Conservation (phyloP, 2,888 invertebrate genomes). For the Notodonta ziczac region DNA sequence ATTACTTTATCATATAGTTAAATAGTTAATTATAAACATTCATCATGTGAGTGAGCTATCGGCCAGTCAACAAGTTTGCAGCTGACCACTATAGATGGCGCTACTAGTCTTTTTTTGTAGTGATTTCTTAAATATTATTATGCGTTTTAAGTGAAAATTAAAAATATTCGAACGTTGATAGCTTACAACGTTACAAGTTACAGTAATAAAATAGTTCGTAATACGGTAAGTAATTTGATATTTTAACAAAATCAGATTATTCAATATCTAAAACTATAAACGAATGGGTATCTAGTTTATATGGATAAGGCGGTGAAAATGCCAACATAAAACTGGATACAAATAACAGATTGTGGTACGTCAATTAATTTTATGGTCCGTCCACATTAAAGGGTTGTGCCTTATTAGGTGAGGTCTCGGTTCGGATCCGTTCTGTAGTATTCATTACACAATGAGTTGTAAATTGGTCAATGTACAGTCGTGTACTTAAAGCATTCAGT, state of each 20-base stretch:
- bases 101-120: too few species aligned
- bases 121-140: too few species aligned
- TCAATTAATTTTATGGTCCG: conserved; percentile 70
- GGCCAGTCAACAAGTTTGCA: too few species aligned
- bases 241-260: conserved; percentile 3
- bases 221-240: not conserved
- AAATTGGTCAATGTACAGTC: conserved; percentile 37
- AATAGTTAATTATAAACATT: too few species aligned
- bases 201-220: not conserved
- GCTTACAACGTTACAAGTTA: too few species aligned
- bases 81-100: too few species aligned
- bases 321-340: conserved; percentile 54
- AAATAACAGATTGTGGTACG: conserved; percentile 53
- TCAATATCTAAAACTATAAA: conserved; percentile 20
- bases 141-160: too few species aligned
- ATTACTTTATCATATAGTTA: too few species aligned
- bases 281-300: conserved; percentile 16
- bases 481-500: not conserved
- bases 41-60: too few species aligned
- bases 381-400: conserved; percentile 54
- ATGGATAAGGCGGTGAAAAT: conserved; percentile 22
- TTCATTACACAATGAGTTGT: conserved; percentile 32
- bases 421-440: conserved; percentile 31
- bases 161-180: too few species aligned
- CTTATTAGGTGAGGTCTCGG: conserved; percentile 45